Evolutionary conservation across 2,113 vertebrate species (phyloP).

Genomic region (Sinocyclocheilus rhinocerous): DNA sequence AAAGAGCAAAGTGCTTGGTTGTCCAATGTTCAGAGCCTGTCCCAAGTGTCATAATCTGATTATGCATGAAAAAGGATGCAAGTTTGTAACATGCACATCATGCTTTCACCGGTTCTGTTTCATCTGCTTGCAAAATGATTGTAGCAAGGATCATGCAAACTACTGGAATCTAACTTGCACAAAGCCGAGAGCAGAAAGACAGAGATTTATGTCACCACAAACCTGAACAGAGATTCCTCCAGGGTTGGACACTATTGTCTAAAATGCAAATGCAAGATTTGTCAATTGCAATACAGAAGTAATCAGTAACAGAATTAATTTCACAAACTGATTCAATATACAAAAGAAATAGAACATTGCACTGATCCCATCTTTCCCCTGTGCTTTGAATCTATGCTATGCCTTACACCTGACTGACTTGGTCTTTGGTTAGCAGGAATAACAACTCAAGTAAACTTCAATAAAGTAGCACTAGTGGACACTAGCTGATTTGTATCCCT

Average conservation of each 20-base stretch:
- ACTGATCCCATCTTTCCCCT: background rate
- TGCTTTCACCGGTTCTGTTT: constrained; percentile 48
- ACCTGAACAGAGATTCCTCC: background rate
- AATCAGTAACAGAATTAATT: background rate
- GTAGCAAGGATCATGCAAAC: background rate
- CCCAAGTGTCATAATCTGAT: constrained; percentile 55
- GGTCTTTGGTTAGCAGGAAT: background rate
- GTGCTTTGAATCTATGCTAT: background rate
- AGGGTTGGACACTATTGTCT: background rate
- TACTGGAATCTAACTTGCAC: constrained; percentile 45
- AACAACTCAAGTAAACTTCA: too few relatives aligned
- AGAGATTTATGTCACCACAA: constrained; percentile 42
- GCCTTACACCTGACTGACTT: background rate
- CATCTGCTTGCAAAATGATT: constrained; percentile 52
- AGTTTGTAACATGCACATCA: constrained; percentile 21
- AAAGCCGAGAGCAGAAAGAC: constrained; percentile 41
- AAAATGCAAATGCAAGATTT: background rate
- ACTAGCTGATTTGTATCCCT: too few relatives aligned
- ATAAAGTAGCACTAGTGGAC: too few relatives aligned
- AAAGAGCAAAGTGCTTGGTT: constrained; percentile 40
- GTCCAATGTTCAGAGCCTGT: constrained; percentile 56
- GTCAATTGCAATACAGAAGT: background rate
- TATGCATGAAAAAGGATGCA: constrained; percentile 52
- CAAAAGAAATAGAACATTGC: background rate
- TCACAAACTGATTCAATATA: background rate